Evolutionary conservation across 2,888 invertebrate species (phyloP), one percentile per base, ranked within the genome.

Genomic region (Andrena hattorfiana): DNA sequence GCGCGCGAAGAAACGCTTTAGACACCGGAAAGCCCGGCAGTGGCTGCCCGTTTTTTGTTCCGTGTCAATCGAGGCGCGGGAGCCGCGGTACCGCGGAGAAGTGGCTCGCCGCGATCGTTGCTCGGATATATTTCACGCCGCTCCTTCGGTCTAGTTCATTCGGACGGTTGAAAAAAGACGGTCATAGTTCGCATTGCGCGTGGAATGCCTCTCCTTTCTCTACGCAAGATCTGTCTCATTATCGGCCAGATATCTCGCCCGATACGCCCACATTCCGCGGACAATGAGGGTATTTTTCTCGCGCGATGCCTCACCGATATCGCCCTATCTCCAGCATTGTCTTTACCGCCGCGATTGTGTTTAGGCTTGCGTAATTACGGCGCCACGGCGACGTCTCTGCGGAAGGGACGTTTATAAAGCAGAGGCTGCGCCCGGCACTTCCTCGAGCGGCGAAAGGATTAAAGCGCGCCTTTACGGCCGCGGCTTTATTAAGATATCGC

Each of bases 281-380:
- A 80, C 74, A 80, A 82, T 66, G 73, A 73, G 26, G 35, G 60
- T 42, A 70, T 74, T 84, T 75, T 74, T 79, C 66, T 20, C 48
- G 54, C 72, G 68, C 67, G 59, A 70, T 71, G 56, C 64, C 49
- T 75, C 59, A 49, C 70, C 72, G 66, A 76, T 78, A 76, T 74
- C 69, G 49, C 54, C 28, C 60, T 82, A 81, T 75, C 77, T 62
- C 20, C 30, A 4, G 63, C 81, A 83, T 83, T 83, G 77, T 83
- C 83, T 59, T 71, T 72, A 64, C 56, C 72, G 13, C 8, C 63
- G 73, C 64, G 69, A 78, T 83, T 83, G 73, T 87, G 88, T 86
- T 89, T 89, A 86, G 89, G 86, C 90, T 89, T 89, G 89, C 87
- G 90, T 91, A 92, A 92, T 91, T 92, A 91, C 89, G 85, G 89